Base-by-base conservation (phyloP, 2,113 vertebrate genomes). In the Madoqua kirkii region DNA sequence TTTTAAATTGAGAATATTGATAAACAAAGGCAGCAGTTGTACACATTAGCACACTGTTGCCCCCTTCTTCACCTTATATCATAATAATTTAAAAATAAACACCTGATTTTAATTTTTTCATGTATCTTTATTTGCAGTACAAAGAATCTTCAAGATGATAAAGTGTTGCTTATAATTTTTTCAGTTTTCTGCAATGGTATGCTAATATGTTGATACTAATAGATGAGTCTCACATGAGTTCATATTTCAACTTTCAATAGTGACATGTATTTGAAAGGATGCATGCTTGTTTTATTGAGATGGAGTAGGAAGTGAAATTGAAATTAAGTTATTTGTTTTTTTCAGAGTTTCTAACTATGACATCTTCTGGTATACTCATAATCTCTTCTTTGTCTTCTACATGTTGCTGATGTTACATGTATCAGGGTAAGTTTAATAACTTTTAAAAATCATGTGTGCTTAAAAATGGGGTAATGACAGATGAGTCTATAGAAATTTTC, bases 281-380 rank as follows among this genome's bases (percentile, higher is more conserved):
- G 1, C 4, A 87, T 31, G 21, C 6, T 71, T 7, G 57, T 91
- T 93, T 97, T 94, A 67, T 36, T 71, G 85, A 45, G 33, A 62
- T 54, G 13, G 21, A 40, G 45, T 86, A 3, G 59, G 33, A 62
- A 96, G 50, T 79, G 54, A 4, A 7, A 94, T 76, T 96, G 54
- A 98, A 87, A 88, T 10, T 12, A 98, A 87, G 86, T 10, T 64
- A 3, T 74, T 98, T 97, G 62, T 67, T 93, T 97, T 96, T 97
- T 99, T 27, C 99, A 99, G 99, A 98, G 98, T 99, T 96, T 99
- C 99, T 97, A 99, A 99, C 97, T 99, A 99, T 98, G 99, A 99
- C 98, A 99, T 99, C 98, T 99, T 99, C 99, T 99, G 99, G 99
- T 99, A 99, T 94, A 99, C 99, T 60, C 99, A 99, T 98, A 99